Evolutionary conservation across 1,140 invertebrate genomes (phyloP).

Genomic region (Anastatus disparis): DNA sequence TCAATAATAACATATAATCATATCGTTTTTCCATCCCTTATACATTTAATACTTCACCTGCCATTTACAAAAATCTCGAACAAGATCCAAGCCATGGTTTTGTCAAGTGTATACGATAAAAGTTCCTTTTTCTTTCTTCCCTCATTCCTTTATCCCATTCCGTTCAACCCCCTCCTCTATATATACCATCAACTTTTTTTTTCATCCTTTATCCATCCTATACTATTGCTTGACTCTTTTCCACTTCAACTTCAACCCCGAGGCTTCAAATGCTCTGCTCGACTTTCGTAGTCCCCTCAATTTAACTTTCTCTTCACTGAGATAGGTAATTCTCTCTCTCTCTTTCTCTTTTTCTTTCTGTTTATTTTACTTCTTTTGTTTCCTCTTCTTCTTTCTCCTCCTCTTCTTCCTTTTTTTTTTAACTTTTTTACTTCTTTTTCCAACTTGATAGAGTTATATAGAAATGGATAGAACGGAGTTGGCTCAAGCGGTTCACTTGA

Average conservation of each 20-base stretch:
- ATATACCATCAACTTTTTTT: too few species aligned
- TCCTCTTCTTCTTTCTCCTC: too few species aligned
- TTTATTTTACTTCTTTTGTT: not conserved
- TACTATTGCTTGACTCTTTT: not conserved
- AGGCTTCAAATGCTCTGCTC: not conserved
- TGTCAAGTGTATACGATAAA: constrained; percentile 7
- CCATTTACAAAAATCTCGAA: not conserved
- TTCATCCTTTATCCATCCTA: too few species aligned
- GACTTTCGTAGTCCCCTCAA: not conserved
- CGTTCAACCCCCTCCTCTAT: not conserved
- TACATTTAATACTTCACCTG: not conserved
- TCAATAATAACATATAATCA: too few species aligned
- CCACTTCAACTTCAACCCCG: not conserved
- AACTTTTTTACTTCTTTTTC: too few species aligned
- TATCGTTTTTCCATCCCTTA: too few species aligned
- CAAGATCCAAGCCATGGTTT: not conserved
- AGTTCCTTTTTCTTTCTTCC: not conserved
- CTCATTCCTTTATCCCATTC: not conserved
- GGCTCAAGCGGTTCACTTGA: not conserved
- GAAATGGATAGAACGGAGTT: too few species aligned
- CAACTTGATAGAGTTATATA: too few species aligned
- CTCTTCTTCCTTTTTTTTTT: too few species aligned
- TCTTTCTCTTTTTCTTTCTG: not conserved
- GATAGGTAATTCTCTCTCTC: not conserved
- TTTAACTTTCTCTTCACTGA: constrained; percentile 11